Base-by-base conservation (phyloP, 2,888 invertebrate species). In the Rutpela maculata region DNA sequence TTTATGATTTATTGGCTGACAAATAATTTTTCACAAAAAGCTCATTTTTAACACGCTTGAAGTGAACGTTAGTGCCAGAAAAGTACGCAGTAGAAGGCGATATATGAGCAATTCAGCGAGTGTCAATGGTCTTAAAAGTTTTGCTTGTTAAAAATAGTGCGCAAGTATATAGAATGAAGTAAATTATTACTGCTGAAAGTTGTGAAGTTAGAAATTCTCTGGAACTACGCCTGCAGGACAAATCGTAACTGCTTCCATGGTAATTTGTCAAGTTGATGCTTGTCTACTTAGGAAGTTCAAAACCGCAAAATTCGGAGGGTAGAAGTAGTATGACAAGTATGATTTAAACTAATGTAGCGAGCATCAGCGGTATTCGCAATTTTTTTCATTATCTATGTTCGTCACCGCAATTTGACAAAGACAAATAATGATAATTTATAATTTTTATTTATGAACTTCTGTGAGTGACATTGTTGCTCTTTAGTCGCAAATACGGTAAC, bases 261-360 rank as follows among this genome's bases (percentile, higher is more conserved):
- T 77, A 78, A 80, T 80, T 80, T 80, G 78, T 80, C 80, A 80
- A 74, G 75, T 78, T 77, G 76, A 75, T 75, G 72, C 75, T 78
- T 76, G 75, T 78, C 77, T 77, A 75, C 77, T 18, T 57, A 38
- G 69, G 59, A 70, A 70, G 57, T 70, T 66, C 65, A 60, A 62
- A 67, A 73, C 62, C 69, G 43, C 38, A 31, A 60, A 56, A 70
- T 70, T 70, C 70, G n/a, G 22, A 60, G 57, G 43, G 35, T 43
- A 19, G 70, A 2, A 38, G 38, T 9, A 31, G 50, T 15, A 38
- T 60, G 60, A 26, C 70, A 60, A 60, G 70, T 59, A 62, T 70
- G 70, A 70, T 65, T 65, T 65, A 65, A 18, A 18, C 65, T 65
- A 38, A 38, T 43, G 65, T 43, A 18, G 43, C 15, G 38, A 43